These are phyloP conservation scores for Zelostemma sp. DNA, from an alignment of 1,140 invertebrate genomes.

Conservation along the genomic window DNA sequence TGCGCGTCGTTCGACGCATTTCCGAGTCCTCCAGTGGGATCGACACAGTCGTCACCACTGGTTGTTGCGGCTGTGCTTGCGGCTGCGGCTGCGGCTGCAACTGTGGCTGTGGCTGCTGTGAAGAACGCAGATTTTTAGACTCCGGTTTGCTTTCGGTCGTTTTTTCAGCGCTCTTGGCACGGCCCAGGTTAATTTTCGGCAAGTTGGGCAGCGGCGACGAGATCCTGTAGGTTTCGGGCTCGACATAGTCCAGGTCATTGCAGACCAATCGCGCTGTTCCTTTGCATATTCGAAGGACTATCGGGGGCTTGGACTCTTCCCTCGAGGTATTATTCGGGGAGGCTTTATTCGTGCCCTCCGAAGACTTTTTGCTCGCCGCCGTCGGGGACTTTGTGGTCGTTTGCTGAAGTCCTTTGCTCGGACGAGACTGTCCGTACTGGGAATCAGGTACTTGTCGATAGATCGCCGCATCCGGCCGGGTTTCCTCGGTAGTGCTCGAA, in stretches of 20 bases:
- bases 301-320: constrained; percentile 74
- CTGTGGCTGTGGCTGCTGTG: constrained; percentile 2
- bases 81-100: constrained; percentile 7
- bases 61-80: constrained; percentile 33
- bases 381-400: constrained; percentile 53
- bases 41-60: constrained; percentile 58
- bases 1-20: constrained; percentile 63
- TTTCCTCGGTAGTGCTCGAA: constrained; percentile 58
- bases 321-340: constrained; percentile 42
- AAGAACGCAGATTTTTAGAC: constrained; percentile 36
- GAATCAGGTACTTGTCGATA: constrained; percentile 65
- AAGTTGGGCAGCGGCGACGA: constrained; percentile 55
- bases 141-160: constrained; percentile 40
- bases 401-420: constrained; percentile 50
- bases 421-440: constrained; percentile 53
- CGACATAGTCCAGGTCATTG: constrained; percentile 52
- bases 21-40: constrained; percentile 63
- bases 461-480: constrained; percentile 70
- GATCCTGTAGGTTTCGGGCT: constrained; percentile 59
- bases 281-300: constrained; percentile 77
- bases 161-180: constrained; percentile 43
- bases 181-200: constrained; percentile 53
- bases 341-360: constrained; percentile 40
- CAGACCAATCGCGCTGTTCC: constrained; percentile 74
- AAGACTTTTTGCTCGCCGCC: constrained; percentile 41